Percentiles rank a stretch among this genome's conserved stretches.
Evolutionary conservation across 2,888 invertebrate genomes (phyloP).

Genomic region (Stenodera caucasica): DNA sequence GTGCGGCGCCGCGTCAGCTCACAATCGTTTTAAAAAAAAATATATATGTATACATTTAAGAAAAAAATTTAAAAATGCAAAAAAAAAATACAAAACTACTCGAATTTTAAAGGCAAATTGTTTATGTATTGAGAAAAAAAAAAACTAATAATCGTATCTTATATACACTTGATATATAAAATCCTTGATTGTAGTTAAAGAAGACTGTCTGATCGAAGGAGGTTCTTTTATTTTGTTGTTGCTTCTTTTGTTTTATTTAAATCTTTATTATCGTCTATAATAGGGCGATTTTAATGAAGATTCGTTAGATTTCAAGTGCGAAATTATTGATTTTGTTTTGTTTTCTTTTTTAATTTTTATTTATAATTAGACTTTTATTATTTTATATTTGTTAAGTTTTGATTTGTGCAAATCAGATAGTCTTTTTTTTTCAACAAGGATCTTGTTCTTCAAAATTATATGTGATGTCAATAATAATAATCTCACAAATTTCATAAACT

Average conservation of each 20-base stretch:
- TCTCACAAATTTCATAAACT: constrained; percentile 50
- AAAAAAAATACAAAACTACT: constrained; percentile 43
- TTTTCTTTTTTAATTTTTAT: constrained; percentile 33
- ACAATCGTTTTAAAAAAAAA: constrained; percentile 54
- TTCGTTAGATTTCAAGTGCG: constrained; percentile 16
- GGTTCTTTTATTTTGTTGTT: constrained; percentile 3
- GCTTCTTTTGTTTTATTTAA: too few species aligned
- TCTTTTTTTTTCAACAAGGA: constrained; percentile 31
- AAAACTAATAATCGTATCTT: constrained; percentile 55
- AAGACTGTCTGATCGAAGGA: constrained; percentile 32
- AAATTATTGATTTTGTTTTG: constrained; percentile 26
- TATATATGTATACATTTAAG: constrained; percentile 53
- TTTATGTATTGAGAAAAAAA: constrained; percentile 51
- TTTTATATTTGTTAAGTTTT: constrained; percentile 18
- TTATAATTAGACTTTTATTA: too few species aligned
- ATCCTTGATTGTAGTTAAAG: constrained; percentile 17
- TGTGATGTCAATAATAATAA: constrained; percentile 56
- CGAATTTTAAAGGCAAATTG: constrained; percentile 55
- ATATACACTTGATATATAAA: constrained; percentile 46
- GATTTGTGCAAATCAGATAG: constrained; percentile 28
- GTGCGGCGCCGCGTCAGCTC: constrained; percentile 39
- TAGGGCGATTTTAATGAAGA: too few species aligned
- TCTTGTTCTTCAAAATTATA: constrained; percentile 54
- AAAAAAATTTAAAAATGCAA: constrained; percentile 40
- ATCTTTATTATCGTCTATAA: too few species aligned